Evolutionary conservation across 1,140 invertebrate species (phyloP), one percentile per base, ranked within the genome.

Genomic region (Steinernema feltiae): DNA sequence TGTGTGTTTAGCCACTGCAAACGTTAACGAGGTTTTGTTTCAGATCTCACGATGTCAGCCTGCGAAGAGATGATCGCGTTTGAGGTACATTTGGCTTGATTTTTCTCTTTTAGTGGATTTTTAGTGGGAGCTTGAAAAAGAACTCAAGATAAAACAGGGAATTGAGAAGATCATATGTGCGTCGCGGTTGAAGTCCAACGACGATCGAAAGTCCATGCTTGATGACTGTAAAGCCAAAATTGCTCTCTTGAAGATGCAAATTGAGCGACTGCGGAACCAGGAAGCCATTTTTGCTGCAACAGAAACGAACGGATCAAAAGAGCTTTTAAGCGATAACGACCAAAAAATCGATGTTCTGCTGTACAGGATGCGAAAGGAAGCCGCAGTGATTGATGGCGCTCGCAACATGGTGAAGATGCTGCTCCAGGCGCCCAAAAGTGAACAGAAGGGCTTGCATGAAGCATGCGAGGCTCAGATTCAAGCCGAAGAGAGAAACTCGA

Each of bases 321-420:
- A 63, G 24, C 53, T 3, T 3, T 3, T 63, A 3, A 63, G 24
- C 53, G 53, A 63, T 3, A 63, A 63, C 53, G 53, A 63, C 2
- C 53, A 63, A 21, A 7, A 63, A 27, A 94, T 98, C 80, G 94
- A 97, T 85, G 95, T 99, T 86, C 89, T 99, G 70, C 90, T 95
- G 74, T 95, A 98, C 89, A 90, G 95, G 80, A 88, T 98, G 27
- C 90, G 93, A 79, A 97, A 80, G n/a, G 97, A 99, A 88, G 92
- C 93, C 69, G 95, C 96, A 63, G 94, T 99, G 21, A 93, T 94
- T 0, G 96, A 98, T 87, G 97, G 97, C 29, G 95, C 96, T 73
- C 96, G 97, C 88, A 99, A 99, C 90, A 95, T 94, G 77, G 84
- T 89, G 17, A 87, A 86, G 78, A 82, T 85, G 24, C 88, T 99